Percentiles rank a stretch among this genome's conserved stretches.
These are phyloP conservation scores for Chrysochloris asiatica DNA, from an alignment of 2,113 vertebrate genomes.

Conservation along the genomic window DNA sequence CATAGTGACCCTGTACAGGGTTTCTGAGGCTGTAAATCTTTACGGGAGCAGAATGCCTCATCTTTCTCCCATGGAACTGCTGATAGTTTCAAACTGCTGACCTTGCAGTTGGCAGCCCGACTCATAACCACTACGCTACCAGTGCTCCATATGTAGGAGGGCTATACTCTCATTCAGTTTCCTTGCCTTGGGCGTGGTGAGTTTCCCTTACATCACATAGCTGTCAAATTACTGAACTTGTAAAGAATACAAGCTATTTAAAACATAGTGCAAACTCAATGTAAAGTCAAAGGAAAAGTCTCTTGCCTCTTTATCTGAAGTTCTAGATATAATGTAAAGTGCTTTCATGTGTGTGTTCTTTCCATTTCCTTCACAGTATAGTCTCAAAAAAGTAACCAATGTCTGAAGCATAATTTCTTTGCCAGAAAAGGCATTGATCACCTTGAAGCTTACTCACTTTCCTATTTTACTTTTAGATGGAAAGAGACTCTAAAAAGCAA, in stretches of 20 bases:
- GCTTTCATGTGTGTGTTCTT: slow-evolving; percentile 7
- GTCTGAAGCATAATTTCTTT: slow-evolving; percentile 28
- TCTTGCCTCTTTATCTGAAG: slow-evolving; percentile 16
- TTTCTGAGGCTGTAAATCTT: too few relatives aligned
- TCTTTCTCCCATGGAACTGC: too few relatives aligned
- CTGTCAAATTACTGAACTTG: slow-evolving; percentile 24
- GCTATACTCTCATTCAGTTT: too few relatives aligned
- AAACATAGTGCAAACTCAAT: background rate
- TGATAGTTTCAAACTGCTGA: too few relatives aligned
- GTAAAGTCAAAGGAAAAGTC: background rate
- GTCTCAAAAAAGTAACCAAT: background rate
- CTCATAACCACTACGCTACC: too few relatives aligned
- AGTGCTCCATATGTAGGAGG: too few relatives aligned
- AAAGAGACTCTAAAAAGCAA: background rate
- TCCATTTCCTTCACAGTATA: background rate
- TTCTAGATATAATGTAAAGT: slow-evolving; percentile 10
- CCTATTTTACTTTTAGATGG: slow-evolving; percentile 1
- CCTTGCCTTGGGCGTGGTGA: too few relatives aligned
- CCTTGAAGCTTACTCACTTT: background rate
- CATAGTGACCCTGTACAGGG: too few relatives aligned
- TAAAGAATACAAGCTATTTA: background rate
- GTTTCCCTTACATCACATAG: too few relatives aligned
- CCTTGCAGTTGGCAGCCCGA: too few relatives aligned
- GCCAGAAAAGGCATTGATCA: background rate
- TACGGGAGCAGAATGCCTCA: too few relatives aligned